These are phyloP conservation scores for Blastobasis adustella DNA, from an alignment of 2,888 invertebrate species.

Conservation along the genomic window DNA sequence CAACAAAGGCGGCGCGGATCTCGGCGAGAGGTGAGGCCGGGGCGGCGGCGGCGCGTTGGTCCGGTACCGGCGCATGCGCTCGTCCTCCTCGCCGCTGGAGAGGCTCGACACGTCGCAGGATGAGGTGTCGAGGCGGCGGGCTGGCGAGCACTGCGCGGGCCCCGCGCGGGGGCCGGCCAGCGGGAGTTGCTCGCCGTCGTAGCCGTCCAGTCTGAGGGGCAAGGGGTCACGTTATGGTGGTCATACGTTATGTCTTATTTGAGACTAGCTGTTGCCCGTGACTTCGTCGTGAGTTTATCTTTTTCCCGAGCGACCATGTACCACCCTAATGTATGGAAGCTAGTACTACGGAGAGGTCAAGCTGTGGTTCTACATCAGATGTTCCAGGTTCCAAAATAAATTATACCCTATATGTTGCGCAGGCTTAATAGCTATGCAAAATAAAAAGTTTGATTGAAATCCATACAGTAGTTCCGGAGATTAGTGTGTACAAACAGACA, in stretches of 20 bases:
- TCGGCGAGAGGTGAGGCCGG: conserved; percentile 16
- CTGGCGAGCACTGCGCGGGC: conserved; percentile 65
- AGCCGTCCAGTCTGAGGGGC: conserved; percentile 58
- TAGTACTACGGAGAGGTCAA: no score
- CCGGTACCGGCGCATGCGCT: conserved; percentile 63
- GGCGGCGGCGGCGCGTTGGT: conserved; percentile 34
- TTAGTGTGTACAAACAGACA: no score
- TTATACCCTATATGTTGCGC: no score
- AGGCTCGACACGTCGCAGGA: conserved; percentile 67
- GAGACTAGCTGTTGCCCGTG: no score
- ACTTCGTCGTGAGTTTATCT: no score
- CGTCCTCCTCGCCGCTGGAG: conserved; percentile 70
- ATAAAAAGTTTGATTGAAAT: no score
- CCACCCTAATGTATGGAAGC: no score
- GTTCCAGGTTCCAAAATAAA: no score
- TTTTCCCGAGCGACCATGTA: no score
- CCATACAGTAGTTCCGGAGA: no score
- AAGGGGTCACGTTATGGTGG: background rate
- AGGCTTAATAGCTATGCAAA: no score
- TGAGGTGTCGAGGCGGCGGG: conserved; percentile 64
- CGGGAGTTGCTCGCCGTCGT: conserved; percentile 67
- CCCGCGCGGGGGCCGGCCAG: conserved; percentile 53
- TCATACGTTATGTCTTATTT: background rate
- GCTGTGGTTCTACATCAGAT: no score
- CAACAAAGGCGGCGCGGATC: conserved; percentile 9